phyloP scores from a whole-genome alignment of 1,140 invertebrate species.

The Drosophila simulans region DNA sequence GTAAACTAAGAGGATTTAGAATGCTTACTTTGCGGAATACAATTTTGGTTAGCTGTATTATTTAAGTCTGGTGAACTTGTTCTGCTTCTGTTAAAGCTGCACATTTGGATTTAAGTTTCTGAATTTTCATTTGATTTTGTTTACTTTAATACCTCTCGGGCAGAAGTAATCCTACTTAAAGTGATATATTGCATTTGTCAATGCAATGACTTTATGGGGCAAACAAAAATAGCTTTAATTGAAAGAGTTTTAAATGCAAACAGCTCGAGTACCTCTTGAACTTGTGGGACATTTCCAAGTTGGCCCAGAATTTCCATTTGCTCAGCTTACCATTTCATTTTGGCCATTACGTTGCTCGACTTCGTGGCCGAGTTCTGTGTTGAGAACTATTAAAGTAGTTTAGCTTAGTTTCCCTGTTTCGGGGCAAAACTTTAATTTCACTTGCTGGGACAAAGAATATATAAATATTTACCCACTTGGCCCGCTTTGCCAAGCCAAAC shows the following conservation, averaged over 20 bases:
- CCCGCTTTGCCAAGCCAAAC: slow-evolving; percentile 8
- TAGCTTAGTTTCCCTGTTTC: slow-evolving; percentile 51
- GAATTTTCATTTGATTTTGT: too few relatives aligned
- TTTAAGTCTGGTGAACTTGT: too few relatives aligned
- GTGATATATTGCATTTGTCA: too few relatives aligned
- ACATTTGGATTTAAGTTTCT: too few relatives aligned
- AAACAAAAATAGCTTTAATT: too few relatives aligned
- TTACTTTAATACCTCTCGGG: too few relatives aligned
- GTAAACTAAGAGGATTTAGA: neutral
- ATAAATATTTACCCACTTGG: slow-evolving; percentile 47
- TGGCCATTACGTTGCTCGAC: slow-evolving; percentile 19
- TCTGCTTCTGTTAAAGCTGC: too few relatives aligned
- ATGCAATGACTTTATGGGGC: too few relatives aligned
- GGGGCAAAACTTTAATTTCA: slow-evolving; percentile 69
- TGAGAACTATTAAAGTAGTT: slow-evolving; percentile 72
- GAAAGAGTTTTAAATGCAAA: too few relatives aligned
- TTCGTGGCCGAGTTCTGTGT: slow-evolving; percentile 45
- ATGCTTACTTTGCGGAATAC: neutral
- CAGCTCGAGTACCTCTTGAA: neutral
- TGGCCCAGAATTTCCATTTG: slow-evolving; percentile 10
- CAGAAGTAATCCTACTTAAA: too few relatives aligned
- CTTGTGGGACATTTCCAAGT: neutral
- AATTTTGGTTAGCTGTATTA: neutral
- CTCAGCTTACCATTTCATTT: slow-evolving; percentile 45
- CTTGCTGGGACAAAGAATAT: slow-evolving; percentile 46